Conservation (phyloP, 2,113 vertebrate species). For the Aviceda subcristata region DNA sequence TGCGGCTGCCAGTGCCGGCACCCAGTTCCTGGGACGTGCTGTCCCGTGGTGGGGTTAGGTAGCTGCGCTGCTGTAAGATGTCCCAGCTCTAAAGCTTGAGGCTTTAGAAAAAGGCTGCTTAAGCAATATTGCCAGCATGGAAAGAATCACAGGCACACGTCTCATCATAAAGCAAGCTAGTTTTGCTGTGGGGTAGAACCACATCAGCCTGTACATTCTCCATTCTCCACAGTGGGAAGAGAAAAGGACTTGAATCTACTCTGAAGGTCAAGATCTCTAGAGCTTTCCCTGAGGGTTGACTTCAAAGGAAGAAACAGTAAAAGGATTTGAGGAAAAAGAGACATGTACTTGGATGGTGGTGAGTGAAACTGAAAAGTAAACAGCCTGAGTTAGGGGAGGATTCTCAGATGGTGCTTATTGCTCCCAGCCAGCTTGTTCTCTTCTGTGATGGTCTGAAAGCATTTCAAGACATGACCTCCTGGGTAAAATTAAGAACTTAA, state of each 20-base stretch:
- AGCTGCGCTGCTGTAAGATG: not conserved
- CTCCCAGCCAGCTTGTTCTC: not conserved
- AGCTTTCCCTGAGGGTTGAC: not conserved
- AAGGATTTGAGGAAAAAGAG: not conserved
- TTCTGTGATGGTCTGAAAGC: constrained; percentile 1
- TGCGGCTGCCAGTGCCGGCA: not conserved
- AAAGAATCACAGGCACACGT: not conserved
- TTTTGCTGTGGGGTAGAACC: not conserved
- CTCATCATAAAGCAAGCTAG: not conserved
- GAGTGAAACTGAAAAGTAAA: not conserved
- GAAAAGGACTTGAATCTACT: not conserved
- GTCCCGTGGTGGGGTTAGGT: not conserved
- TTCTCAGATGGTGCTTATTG: constrained; percentile 16
- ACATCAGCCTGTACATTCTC: not conserved
- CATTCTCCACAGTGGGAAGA: not conserved
- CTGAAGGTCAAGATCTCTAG: not conserved
- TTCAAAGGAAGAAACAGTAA: not conserved
- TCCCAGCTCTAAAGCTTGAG: not conserved
- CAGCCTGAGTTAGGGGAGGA: not conserved
- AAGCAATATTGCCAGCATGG: not conserved
- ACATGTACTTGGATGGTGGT: not conserved
- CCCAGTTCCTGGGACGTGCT: not conserved
- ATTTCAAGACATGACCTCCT: not conserved
- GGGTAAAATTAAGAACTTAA: constrained; percentile 5
- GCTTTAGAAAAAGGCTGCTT: not conserved